A percentile compares a stretch with the other conserved stretches of the same genome.
Evolutionary conservation across 2,797 vertebrate genomes (phyloP).

Genomic region (Enteromius thamalakanensis): DNA sequence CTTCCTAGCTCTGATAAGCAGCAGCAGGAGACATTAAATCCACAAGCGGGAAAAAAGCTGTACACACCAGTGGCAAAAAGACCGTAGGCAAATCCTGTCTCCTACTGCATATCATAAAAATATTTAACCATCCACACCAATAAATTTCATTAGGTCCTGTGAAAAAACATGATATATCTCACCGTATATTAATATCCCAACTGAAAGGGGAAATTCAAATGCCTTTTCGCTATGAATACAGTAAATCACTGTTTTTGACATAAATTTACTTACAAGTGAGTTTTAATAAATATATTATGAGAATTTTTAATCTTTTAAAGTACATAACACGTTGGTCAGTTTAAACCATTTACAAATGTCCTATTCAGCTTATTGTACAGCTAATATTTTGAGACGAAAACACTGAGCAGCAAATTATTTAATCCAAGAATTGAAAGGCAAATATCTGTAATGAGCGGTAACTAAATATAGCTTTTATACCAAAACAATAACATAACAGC

Average conservation of each 20-base stretch:
- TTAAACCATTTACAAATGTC: not conserved
- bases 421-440: not conserved
- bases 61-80: not conserved
- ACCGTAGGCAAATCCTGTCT: not conserved
- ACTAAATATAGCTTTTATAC: not conserved
- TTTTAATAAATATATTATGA: not conserved
- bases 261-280: not conserved
- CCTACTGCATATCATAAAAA: not conserved
- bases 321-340: not conserved
- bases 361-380: not conserved
- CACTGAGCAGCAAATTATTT: not conserved
- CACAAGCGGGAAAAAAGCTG: not conserved
- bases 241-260: not conserved
- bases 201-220: not conserved
- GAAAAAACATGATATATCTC: not conserved
- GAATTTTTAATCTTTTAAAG: not conserved
- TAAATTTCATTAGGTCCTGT: not conserved
- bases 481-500: not conserved
- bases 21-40: not conserved
- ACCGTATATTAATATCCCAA: not conserved
- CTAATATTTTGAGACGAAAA: not conserved
- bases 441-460: not conserved
- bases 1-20: not conserved
- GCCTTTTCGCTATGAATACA: not conserved
- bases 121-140: not conserved